phyloP scores from a whole-genome alignment of 2,113 vertebrate species.

The Eudorcas thomsonii region DNA sequence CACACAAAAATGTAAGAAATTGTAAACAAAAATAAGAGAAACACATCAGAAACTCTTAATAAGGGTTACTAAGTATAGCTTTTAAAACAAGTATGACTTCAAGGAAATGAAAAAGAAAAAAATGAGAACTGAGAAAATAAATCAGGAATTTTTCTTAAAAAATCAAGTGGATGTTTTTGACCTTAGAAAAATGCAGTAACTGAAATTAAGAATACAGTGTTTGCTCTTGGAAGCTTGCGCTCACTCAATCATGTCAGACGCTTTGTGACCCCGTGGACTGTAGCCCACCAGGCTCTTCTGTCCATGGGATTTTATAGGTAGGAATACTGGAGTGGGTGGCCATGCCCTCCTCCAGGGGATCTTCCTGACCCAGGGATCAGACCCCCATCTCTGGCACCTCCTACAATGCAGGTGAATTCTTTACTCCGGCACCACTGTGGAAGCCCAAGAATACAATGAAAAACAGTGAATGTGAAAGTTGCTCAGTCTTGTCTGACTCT shows the following conservation, averaged over 20 bases:
- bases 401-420: background rate
- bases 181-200: background rate
- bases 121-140: background rate
- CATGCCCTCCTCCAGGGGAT: background rate
- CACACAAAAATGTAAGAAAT: background rate
- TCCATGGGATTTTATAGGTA: background rate
- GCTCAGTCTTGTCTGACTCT: background rate
- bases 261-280: background rate
- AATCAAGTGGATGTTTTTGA: background rate
- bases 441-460: background rate
- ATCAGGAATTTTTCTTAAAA: background rate
- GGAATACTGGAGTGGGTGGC: background rate
- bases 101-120: background rate
- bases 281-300: background rate
- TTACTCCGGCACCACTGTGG: background rate
- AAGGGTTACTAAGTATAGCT: background rate
- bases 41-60: background rate
- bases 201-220: background rate
- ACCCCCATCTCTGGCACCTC: accelerated
- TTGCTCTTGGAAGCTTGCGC: background rate
- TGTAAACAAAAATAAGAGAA: background rate
- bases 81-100: background rate
- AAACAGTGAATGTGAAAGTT: background rate
- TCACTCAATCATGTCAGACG: background rate
- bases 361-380: background rate